These are phyloP conservation scores for Erythrocercus mccallii DNA, from an alignment of 2,113 vertebrate species.

Conservation along the genomic window DNA sequence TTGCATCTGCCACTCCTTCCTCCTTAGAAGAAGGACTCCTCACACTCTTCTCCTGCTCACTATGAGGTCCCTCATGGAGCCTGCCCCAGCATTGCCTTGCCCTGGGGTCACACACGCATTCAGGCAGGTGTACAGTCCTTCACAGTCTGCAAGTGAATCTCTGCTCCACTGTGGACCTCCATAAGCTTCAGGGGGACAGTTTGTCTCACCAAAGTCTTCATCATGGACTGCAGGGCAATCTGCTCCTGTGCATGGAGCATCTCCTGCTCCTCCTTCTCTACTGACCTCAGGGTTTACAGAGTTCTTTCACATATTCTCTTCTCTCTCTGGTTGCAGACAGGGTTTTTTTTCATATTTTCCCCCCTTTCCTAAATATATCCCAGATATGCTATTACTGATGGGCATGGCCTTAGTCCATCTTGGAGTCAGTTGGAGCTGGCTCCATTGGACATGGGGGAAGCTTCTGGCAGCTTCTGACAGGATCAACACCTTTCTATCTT, in stretches of 20 bases:
- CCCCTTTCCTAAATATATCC: not conserved
- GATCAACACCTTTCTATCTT: not conserved
- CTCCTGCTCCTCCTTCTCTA: not conserved
- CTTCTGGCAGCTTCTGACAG: not conserved
- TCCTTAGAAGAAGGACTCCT: not conserved
- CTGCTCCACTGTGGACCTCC: too few species aligned
- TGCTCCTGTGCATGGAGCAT: rapidly evolving
- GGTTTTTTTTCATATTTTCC: not conserved
- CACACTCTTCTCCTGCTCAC: rapidly evolving
- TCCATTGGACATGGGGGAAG: not conserved
- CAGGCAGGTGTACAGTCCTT: too few species aligned
- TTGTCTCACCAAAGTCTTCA: not conserved
- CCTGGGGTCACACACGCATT: not conserved
- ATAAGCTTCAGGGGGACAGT: not conserved
- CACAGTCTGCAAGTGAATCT: not conserved
- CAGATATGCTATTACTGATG: too few species aligned
- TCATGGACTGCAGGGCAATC: not conserved
- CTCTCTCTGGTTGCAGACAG: not conserved
- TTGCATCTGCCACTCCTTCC: not conserved
- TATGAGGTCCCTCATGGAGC: not conserved
- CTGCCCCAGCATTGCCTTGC: not conserved
- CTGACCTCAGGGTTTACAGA: not conserved
- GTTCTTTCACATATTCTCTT: not conserved
- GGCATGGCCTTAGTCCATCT: not conserved
- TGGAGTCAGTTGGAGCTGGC: not conserved